These are phyloP conservation scores for Mantis religiosa DNA, from an alignment of 2,888 invertebrate genomes.

Conservation along the genomic window DNA sequence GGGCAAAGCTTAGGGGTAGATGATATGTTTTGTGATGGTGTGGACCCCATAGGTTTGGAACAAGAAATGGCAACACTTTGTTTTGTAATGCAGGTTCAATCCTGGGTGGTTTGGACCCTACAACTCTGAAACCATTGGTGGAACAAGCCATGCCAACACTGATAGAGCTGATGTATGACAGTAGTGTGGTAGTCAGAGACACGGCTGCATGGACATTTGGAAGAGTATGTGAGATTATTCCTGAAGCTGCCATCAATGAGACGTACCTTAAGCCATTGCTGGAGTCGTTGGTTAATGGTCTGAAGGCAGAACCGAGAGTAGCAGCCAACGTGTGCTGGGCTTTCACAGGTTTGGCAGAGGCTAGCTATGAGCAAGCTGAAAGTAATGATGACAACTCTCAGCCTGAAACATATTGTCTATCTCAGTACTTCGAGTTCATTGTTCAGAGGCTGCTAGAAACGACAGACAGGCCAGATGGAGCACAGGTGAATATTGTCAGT, in stretches of 20 bases:
- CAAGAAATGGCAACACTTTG: too few species aligned
- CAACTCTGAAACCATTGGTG: constrained; percentile 85
- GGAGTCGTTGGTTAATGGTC: constrained; percentile 76
- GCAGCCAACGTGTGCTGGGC: constrained; percentile 99
- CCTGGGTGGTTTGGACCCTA: constrained; percentile 83
- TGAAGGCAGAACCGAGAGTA: constrained; percentile 89
- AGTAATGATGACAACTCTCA: constrained; percentile 57
- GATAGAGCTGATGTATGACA: constrained; percentile 91
- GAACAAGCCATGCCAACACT: constrained; percentile 96
- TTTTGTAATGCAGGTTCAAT: constrained; percentile 54
- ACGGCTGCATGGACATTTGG: constrained; percentile 99
- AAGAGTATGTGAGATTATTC: constrained; percentile 94
- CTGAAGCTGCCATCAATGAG: constrained; percentile 89
- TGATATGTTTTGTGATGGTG: too few species aligned
- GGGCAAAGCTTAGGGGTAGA: too few species aligned
- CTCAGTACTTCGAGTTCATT: constrained; percentile 90
- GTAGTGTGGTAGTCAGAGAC: constrained; percentile 90
- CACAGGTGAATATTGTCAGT: constrained; percentile 38
- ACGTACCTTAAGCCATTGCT: constrained; percentile 75
- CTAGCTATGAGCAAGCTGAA: constrained; percentile 82
- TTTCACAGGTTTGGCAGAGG: constrained; percentile 92
- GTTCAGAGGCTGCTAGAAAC: constrained; percentile 87
- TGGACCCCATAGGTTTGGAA: too few species aligned
- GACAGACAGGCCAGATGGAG: constrained; percentile 90
- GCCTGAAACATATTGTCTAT: constrained; percentile 90